These are phyloP conservation scores for Campaea margaritaria DNA, from an alignment of 2,888 invertebrate species.

Conservation along the genomic window DNA sequence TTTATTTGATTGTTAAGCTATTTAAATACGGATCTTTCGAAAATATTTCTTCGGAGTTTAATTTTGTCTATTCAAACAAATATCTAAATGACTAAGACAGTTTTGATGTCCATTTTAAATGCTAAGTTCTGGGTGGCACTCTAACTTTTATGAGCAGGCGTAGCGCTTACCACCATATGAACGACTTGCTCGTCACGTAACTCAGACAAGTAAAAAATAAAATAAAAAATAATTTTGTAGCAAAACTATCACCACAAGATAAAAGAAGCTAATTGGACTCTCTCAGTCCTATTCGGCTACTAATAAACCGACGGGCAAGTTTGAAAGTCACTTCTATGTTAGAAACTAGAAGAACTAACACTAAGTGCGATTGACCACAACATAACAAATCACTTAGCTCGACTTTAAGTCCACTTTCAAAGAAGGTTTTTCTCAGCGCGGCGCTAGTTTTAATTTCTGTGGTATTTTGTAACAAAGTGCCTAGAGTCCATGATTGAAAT, in stretches of 20 bases:
- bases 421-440: slow-evolving; percentile 50
- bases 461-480: slow-evolving; percentile 50
- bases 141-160: no score
- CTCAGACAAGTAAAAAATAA: no score
- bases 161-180: no score
- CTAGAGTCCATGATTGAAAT: slow-evolving; percentile 25
- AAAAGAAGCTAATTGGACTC: neutral
- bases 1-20: slow-evolving; percentile 9
- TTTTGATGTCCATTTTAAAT: no score
- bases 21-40: slow-evolving; percentile 3
- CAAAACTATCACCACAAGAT: no score
- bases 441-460: slow-evolving; percentile 45
- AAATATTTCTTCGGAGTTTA: slow-evolving; percentile 8
- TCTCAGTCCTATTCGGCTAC: neutral
- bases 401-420: slow-evolving; percentile 61
- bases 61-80: neutral
- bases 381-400: slow-evolving; percentile 80
- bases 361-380: slow-evolving; percentile 74
- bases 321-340: slow-evolving; percentile 61
- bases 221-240: no score
- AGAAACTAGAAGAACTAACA: slow-evolving; percentile 62
- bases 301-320: slow-evolving; percentile 43
- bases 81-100: neutral
- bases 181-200: no score
- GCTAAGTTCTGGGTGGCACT: no score